A percentile compares a stretch with the other conserved stretches of the same genome.
phyloP scores from a whole-genome alignment of 2,888 invertebrate species.

The Sesia apiformis region DNA sequence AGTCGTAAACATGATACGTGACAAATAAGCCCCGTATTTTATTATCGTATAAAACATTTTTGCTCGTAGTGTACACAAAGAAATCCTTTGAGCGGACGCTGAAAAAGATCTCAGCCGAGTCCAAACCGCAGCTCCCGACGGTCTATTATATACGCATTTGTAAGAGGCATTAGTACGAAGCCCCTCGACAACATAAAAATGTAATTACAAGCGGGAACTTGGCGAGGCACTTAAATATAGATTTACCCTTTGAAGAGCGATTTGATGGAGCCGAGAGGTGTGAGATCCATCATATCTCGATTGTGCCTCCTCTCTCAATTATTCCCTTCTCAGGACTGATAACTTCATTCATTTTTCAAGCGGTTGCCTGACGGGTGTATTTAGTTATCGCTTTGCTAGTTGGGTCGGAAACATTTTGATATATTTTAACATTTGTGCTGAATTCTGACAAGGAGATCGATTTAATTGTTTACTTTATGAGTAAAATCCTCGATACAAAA shows the following conservation, averaged over 20 bases:
- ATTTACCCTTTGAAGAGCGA: slow-evolving; percentile 67
- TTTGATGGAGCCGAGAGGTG: slow-evolving; percentile 57
- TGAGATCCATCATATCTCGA: slow-evolving; percentile 68
- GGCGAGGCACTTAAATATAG: slow-evolving; percentile 63
- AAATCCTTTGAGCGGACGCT: slow-evolving; percentile 12
- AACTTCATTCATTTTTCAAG: slow-evolving; percentile 62
- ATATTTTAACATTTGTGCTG: background rate
- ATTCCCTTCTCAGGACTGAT: slow-evolving; percentile 50
- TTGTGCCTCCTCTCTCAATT: slow-evolving; percentile 55
- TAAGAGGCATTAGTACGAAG: slow-evolving; percentile 46
- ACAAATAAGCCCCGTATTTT: background rate
- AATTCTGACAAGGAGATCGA: background rate
- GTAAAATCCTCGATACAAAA: too few relatives aligned
- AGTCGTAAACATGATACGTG: background rate
- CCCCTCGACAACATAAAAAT: slow-evolving; percentile 60
- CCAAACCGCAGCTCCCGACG: slow-evolving; percentile 13
- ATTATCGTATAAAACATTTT: slow-evolving; percentile 1
- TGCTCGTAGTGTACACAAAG: slow-evolving; percentile 7
- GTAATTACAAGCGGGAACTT: slow-evolving; percentile 63
- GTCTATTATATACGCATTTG: slow-evolving; percentile 64
- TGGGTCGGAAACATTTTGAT: background rate
- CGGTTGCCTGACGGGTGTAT: slow-evolving; percentile 17
- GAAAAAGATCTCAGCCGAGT: slow-evolving; percentile 31
- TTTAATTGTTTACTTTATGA: too few relatives aligned
- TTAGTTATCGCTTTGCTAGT: slow-evolving; percentile 10